phyloP scores from a whole-genome alignment of 1,140 invertebrate species.

The Drosophila chauvacae region DNA sequence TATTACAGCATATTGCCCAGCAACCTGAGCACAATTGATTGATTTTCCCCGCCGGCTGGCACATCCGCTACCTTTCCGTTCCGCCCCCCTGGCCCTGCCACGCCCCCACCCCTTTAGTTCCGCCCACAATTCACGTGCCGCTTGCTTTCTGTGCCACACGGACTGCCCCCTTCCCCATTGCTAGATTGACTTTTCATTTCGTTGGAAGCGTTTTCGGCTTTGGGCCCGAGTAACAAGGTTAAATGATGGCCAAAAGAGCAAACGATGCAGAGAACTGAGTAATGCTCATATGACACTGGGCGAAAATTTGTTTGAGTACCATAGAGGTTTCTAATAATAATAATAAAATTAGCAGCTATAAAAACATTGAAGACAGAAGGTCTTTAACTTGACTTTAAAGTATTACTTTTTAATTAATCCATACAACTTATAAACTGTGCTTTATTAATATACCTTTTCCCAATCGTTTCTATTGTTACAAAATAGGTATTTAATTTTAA shows the following conservation, averaged over 20 bases:
- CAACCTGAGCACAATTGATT: slow-evolving; percentile 44
- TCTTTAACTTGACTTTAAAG: no score
- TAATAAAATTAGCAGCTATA: neutral
- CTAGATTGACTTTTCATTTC: slow-evolving; percentile 60
- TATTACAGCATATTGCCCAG: slow-evolving; percentile 51
- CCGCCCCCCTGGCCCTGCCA: neutral
- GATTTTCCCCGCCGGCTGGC: slow-evolving; percentile 23
- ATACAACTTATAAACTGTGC: neutral
- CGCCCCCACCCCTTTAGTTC: neutral
- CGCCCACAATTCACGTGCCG: slow-evolving; percentile 48
- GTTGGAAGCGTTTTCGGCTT: slow-evolving; percentile 37
- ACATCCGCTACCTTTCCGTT: slow-evolving; percentile 6
- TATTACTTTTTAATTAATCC: no score
- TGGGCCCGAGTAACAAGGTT: slow-evolving; percentile 43
- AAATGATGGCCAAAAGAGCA: slow-evolving; percentile 46
- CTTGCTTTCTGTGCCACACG: slow-evolving; percentile 44
- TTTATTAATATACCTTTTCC: no score
- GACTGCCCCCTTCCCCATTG: slow-evolving; percentile 37
- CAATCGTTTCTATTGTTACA: neutral
- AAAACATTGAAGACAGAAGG: no score
- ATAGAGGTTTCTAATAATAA: no score
- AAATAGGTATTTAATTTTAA: neutral
- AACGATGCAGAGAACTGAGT: neutral
- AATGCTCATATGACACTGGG: slow-evolving; percentile 10
- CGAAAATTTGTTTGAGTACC: neutral